Base-by-base conservation (phyloP, 2,113 vertebrate genomes). In the Eulemur macaco region DNA sequence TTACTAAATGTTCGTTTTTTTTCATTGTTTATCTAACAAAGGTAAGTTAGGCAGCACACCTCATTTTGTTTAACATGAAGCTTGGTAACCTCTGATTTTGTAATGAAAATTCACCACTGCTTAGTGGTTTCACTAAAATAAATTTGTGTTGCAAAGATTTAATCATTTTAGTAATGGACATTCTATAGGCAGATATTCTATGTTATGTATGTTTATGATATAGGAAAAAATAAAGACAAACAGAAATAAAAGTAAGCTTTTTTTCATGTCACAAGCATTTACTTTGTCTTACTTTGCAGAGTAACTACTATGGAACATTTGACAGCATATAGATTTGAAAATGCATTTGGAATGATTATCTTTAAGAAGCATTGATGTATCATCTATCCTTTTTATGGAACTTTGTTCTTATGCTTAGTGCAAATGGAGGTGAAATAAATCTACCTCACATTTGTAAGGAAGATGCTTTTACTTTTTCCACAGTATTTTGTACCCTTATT, bases 271-370 rank as follows among this genome's bases (percentile, higher is more conserved):
- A 87, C 29, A 76, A 58, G 20, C 31, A n/a, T 94, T 91, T 69
- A 45, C 88, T 90, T 91, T 91, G n/a, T 92, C 21, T 69, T 80
- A 66, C 42, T 89, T 81, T 94, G 54, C 37, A 64, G 54, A 93
- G 45, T 81, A 66, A 89, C 87, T 80, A 81, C 50, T 86, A n/a
- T 94, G 85, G 52, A 82, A 82, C 58, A 85, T 95, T 96, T 89
- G 74, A 25, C 47, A 63, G 64, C 52, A 9, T 45, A 42, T 42
- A 9, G 56, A 42, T 92, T 86, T 92, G 87, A 86, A 89, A 87
- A 81, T 77, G 64, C 14, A 56, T 64, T 96, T 93, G 76, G 31
- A 90, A 34, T 86, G 9, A 69, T 68, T 87, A 47, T 93, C 37
- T 20, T 84, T 66, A 58, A 73, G 50, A 52, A 81, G 11, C 54